Evolutionary conservation across 2,888 invertebrate genomes (phyloP), one percentile per base, ranked within the genome.

Genomic region (Drosophila recens): DNA sequence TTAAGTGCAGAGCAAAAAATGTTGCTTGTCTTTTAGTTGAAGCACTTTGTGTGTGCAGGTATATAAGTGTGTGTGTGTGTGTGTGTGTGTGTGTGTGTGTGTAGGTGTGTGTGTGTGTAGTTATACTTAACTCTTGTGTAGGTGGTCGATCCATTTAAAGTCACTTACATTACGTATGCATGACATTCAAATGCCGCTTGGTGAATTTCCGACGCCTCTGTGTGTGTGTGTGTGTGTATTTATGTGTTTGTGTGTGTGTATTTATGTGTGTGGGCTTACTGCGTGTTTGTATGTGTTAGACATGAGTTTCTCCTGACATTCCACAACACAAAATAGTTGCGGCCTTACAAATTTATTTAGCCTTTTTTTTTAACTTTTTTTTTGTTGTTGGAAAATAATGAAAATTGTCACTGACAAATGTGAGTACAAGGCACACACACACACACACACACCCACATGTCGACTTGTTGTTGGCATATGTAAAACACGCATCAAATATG

Each of bases 401-500:
- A 89, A 89, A 86, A 90, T 87, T 89, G 90, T 83, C 84, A 81
- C 67, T 83, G 88, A 85, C 80, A 87, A 87, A 85, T 79, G 42
- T 64, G 68, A 57, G 54, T 20, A 33, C 42, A 8, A 56, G 48
- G 3, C 34, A 11, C 11, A 40, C 49, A 20, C 20, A 30, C 54
- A 61, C 48, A 36, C 68, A 66, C 23, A 20, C 45, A 46, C 6
- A 17, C 17, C 17, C 8, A 20, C 51, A 34, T 45, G 49, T 38
- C 4, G 36, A 8, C 57, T 11, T 43, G 45, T 15, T 71, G 51
- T 67, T 56, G 63, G 75, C 77, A 72, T 77, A 59, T 66, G 76
- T 79, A 63, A 66, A 68, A 72, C 78, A 75, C 68, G 76, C 79
- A 66, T 74, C 76, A 76, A 76, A 69, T 73, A 87, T 86, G 80